Base-by-base conservation (phyloP, 2,888 invertebrate species). In the Drosophila merina region DNA sequence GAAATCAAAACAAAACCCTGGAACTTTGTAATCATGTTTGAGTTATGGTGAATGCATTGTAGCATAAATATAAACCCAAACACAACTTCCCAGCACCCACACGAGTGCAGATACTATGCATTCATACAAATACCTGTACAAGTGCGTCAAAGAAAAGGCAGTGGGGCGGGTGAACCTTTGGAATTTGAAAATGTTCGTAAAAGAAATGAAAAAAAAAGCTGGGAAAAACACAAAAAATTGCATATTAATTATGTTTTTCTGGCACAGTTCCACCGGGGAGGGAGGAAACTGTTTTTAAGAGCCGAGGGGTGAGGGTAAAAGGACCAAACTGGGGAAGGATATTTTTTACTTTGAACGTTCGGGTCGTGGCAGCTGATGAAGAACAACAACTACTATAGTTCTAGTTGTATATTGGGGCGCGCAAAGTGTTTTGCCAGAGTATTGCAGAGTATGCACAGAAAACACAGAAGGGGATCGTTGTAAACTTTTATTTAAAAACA, bases 191-290 rank as follows among this genome's bases (percentile, higher is more conserved):
- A 74, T 75, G 76, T 74, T 70, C 60, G 83, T 74, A 80, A 72
- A 77, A 72, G 72, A 72, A 70, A 68, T 51, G 84, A 75, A 54
- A 77, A 20, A 20, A 20, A 36, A 77, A 77, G 86, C 73, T 72
- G 73, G 50, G 28, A 56, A 82, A 72, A 79, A 85, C 86, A 78
- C 87, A 85, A 81, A 82, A 87, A 82, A 87, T 82, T 82, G 87
- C 87, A 82, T 82, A 82, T 82, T 82, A 82, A 82, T 82, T 82
- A 82, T 82, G 82, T 85, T 87, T 82, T 84, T 82, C 87, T 87
- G 87, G 82, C 82, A 82, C 82, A 82, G 74, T 82, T 85, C 76
- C 82, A 72, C 69, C 56, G 75, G 71, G 49, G 50, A 9, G 73
- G 60, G 57, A 68, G 62, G 12, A 52, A 30, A 42, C 40, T 33